A percentile compares a stretch with the other conserved stretches of the same genome.
Evolutionary conservation across 2,888 invertebrate species (phyloP).

Genomic region (Pseudeuparius sepicola): DNA sequence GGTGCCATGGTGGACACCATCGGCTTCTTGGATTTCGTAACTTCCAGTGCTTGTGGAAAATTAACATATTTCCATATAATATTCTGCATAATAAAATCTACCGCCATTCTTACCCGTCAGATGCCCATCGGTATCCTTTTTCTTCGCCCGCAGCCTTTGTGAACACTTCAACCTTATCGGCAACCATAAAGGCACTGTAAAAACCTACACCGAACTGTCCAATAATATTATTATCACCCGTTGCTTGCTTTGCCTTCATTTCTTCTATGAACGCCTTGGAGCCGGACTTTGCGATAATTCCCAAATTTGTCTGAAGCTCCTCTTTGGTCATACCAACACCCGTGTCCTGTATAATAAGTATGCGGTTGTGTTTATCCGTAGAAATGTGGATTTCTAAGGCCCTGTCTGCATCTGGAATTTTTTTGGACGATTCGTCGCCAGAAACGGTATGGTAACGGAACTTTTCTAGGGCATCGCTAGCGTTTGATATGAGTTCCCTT

Average conservation of each 20-base stretch:
- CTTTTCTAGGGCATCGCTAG: conserved; percentile 95
- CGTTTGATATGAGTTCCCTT: conserved; percentile 90
- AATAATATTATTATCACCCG: conserved; percentile 67
- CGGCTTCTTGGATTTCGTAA: conserved; percentile 81
- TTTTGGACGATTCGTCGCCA: conserved; percentile 38
- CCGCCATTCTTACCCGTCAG: conserved; percentile 69
- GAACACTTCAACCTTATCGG: conserved; percentile 86
- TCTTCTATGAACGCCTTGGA: conserved; percentile 87
- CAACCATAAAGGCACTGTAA: conserved; percentile 97
- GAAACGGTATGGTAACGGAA: conserved; percentile 67
- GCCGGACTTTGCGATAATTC: conserved; percentile 93
- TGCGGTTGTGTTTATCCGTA: conserved; percentile 78
- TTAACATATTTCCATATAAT: background rate
- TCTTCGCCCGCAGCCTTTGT: conserved; percentile 62
- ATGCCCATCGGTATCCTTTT: conserved; percentile 76
- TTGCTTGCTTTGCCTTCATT: conserved; percentile 54
- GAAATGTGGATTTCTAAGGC: conserved; percentile 78
- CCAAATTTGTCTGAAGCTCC: conserved; percentile 82
- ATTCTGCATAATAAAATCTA: too few relatives aligned
- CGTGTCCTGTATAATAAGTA: conserved; percentile 83
- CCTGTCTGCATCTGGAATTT: conserved; percentile 50
- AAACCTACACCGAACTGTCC: conserved; percentile 99
- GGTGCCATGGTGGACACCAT: conserved; percentile 78
- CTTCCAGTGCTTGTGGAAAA: conserved; percentile 57
- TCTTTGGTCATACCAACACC: conserved; percentile 94